Conservation (phyloP, 2,888 invertebrate species). For the Leuctra nigra region DNA sequence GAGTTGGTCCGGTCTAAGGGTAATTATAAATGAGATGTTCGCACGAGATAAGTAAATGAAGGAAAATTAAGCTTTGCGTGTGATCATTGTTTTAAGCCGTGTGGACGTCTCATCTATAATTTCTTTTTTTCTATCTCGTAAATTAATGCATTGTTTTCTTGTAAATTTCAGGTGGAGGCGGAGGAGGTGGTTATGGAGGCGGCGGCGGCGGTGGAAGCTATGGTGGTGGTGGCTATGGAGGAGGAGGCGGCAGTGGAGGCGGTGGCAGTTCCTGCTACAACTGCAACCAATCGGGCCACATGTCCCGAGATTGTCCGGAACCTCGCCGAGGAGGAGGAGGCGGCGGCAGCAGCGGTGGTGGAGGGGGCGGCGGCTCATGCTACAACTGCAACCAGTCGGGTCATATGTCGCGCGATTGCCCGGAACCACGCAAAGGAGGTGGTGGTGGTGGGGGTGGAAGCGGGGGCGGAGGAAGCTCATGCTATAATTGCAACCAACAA, state of each 20-base stretch:
- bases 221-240: background rate
- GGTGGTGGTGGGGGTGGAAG: background rate
- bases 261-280: constrained; percentile 2
- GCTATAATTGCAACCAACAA: background rate
- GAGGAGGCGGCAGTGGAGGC: background rate
- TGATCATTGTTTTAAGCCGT: too few species aligned
- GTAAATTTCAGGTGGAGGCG: too few species aligned
- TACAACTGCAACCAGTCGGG: background rate
- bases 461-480: background rate
- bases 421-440: background rate
- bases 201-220: background rate
- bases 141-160: too few species aligned
- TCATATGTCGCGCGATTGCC: background rate
- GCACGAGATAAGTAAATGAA: too few species aligned
- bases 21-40: too few species aligned
- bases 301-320: background rate
- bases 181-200: background rate
- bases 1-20: too few species aligned
- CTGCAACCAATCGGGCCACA: constrained; percentile 4
- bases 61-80: too few species aligned
- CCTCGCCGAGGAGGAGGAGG: background rate
- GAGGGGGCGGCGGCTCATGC: background rate
- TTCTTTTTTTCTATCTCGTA: too few species aligned
- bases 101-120: too few species aligned
- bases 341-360: background rate